Base-by-base conservation (phyloP, 1,140 invertebrate genomes). In the Ceratosolen solmsi region DNA sequence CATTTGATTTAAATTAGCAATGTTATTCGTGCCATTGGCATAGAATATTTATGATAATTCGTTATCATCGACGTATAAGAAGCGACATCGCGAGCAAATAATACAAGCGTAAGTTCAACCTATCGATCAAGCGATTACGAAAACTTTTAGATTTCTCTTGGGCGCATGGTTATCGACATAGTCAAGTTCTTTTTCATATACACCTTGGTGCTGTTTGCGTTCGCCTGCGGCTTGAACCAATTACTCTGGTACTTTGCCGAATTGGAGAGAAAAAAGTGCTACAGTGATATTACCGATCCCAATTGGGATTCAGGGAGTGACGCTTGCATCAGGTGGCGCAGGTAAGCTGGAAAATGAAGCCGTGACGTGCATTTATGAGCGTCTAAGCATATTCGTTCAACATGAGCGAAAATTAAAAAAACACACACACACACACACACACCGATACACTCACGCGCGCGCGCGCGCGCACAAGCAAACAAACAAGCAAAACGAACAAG, bases 221-320 rank as follows among this genome's bases (percentile, higher is more conserved):
- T 97, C 88, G 96, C 96, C 36, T 96, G 96, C 85, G 96, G 95
- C 46, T 89, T 98, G 51, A 98, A 98, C 89, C 97, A 98, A 89
- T 89, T 98, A 33, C 92, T 97, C 54, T 98, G 96, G 96, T 98
- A 98, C 89, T 98, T 97, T 89, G 95, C 96, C 25, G 95, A 96
- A 82, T 90, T 96, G 86, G 95, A 97, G 89, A 94, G 93, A 83
- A 90, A 94, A 84, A 96, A 96, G 86, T 97, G 96, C 90, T 95
- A 95, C 86, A 92, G 89, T 25, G 94, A 93, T 7, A 86, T 93
- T 54, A 71, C 63, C 15, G 86, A 86, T 78, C 92, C 95, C 1
- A 94, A 95, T 83, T 96, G 94, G 93, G 93, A 93, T 22, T 92
- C 93, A 25, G 90, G 93, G 75, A 92, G 92, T 20, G 95, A 96